phyloP scores from a whole-genome alignment of 2,113 vertebrate genomes.

The Corythornis madagascariensis region DNA sequence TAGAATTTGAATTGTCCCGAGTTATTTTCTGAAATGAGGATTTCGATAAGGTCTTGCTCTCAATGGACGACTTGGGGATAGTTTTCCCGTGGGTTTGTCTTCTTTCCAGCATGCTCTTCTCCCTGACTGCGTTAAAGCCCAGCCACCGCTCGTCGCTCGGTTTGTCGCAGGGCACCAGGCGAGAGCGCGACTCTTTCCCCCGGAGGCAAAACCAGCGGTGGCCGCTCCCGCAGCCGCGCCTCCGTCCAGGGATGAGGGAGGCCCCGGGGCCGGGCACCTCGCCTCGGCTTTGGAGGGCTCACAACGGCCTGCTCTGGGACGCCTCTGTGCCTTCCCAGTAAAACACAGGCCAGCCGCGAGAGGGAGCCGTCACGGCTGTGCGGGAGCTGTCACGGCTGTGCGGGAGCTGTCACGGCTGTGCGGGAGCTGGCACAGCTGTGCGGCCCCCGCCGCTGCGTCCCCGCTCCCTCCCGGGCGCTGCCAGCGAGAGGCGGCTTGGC shows the following conservation, averaged over 20 bases:
- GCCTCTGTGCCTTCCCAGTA: accelerated
- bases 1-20: accelerated
- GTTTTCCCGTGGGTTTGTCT: background rate
- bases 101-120: no score
- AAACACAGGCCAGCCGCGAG: accelerated
- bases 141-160: accelerated
- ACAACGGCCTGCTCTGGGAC: accelerated
- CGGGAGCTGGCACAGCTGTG: background rate
- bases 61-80: background rate
- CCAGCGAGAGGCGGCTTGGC: no score
- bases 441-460: background rate
- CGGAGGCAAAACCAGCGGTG: background rate
- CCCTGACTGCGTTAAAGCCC: accelerated
- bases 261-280: accelerated
- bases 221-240: background rate
- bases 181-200: accelerated
- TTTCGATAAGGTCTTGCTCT: background rate
- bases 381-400: background rate
- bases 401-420: no score
- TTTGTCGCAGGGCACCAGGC: accelerated
- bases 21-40: background rate
- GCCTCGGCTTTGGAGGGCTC: background rate
- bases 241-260: background rate
- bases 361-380: no score
- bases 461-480: accelerated